Conservation (phyloP, 2,797 vertebrate species). For the Gadopsis bispinosus region DNA sequence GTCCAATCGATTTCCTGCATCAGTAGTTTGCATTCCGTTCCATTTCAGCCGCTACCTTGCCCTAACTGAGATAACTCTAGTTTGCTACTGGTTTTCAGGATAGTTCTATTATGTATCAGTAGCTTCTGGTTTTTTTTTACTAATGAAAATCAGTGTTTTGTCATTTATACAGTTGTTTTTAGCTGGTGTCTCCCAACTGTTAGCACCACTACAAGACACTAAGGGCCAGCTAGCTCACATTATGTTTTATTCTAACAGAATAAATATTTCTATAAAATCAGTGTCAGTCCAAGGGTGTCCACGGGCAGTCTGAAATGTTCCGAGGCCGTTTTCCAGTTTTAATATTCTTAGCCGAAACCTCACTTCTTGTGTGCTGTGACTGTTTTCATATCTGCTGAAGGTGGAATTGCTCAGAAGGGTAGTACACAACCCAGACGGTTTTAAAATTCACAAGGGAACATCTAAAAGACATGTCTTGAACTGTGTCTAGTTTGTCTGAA, state of each 20-base stretch:
- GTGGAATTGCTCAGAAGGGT: slow-evolving; percentile 7
- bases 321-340: slow-evolving; percentile 28
- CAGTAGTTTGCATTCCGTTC: neutral
- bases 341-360: slow-evolving; percentile 1
- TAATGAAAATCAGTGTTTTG: slow-evolving; percentile 1
- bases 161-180: neutral
- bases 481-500: slow-evolving; percentile 26
- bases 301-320: neutral
- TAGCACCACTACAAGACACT: slow-evolving; percentile 34
- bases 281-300: neutral
- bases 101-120: neutral
- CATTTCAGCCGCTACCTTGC: neutral
- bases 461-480: neutral
- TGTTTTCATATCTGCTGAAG: neutral
- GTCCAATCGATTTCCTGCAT: neutral
- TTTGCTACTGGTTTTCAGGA: neutral
- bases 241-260: slow-evolving; percentile 1
- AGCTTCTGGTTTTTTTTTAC: no score
- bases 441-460: slow-evolving; percentile 13
- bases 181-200: neutral
- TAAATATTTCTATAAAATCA: slow-evolving; percentile 20
- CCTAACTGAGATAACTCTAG: neutral
- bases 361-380: neutral
- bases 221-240: neutral
- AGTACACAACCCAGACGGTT: neutral